Conservation (phyloP, 2,113 vertebrate species). For the Euleptes europaea region DNA sequence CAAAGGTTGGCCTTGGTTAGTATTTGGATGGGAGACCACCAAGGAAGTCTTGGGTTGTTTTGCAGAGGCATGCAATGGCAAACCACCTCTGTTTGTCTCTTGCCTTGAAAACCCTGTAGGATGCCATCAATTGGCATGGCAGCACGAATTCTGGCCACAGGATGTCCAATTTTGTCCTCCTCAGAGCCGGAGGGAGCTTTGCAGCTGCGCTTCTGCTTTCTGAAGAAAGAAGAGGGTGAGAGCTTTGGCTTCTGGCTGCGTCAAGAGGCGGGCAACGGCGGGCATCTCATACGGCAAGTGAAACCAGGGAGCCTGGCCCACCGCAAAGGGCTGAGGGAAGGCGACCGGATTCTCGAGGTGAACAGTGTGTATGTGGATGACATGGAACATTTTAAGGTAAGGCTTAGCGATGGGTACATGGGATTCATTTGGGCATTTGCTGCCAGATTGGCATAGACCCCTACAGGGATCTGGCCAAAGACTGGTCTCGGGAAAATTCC, state of each 20-base stretch:
- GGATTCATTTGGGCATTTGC: background rate
- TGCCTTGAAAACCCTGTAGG: no score
- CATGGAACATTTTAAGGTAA: conserved; percentile 78
- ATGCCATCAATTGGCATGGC: no score
- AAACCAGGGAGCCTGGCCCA: conserved; percentile 75
- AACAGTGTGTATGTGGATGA: conserved; percentile 79
- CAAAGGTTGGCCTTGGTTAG: no score
- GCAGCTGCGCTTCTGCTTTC: conserved; percentile 80
- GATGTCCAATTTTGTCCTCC: background rate
- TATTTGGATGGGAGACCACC: no score
- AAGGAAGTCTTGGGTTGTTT: no score
- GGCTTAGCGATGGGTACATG: background rate
- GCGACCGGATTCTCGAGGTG: conserved; percentile 88
- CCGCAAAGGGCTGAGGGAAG: conserved; percentile 79
- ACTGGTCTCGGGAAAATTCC: no score
- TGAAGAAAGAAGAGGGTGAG: conserved; percentile 75
- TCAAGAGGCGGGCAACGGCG: conserved; percentile 65
- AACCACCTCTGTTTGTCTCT: no score
- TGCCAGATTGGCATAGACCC: background rate
- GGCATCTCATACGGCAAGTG: conserved; percentile 82
- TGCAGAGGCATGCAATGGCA: no score
- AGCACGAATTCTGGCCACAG: accelerated
- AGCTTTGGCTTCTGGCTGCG: conserved; percentile 84
- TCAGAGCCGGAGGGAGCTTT: conserved; percentile 33
- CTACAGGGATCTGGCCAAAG: background rate